phyloP scores from a whole-genome alignment of 2,797 vertebrate genomes.

The Poliocrania exsul region DNA sequence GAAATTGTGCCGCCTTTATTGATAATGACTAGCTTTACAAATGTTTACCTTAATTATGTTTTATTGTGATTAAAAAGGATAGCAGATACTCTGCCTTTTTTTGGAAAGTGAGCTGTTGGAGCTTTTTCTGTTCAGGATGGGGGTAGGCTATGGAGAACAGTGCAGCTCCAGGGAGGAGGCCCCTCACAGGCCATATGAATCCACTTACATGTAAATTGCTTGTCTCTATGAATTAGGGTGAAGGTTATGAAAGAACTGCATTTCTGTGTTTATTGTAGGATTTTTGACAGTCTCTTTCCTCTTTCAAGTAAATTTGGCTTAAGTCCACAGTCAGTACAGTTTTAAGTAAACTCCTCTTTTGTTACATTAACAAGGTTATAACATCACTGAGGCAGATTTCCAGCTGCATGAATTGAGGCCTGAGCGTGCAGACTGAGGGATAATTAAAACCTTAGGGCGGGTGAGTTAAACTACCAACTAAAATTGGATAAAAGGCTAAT shows the following conservation, averaged over 20 bases:
- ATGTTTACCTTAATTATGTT: constrained; percentile 75
- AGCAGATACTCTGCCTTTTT: constrained; percentile 72
- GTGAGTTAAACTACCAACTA: constrained; percentile 78
- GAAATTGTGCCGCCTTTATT: constrained; percentile 67
- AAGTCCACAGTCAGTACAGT: constrained; percentile 85
- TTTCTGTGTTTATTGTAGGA: constrained; percentile 86
- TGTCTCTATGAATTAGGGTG: constrained; percentile 89
- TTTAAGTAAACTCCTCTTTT: constrained; percentile 89
- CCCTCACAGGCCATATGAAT: constrained; percentile 85
- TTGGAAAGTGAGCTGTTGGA: constrained; percentile 58
- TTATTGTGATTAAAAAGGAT: constrained; percentile 76
- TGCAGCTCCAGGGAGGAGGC: constrained; percentile 69
- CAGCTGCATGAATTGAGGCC: constrained; percentile 79
- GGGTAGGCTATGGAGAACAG: constrained; percentile 55
- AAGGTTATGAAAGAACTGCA: constrained; percentile 85
- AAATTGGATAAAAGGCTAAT: constrained; percentile 84
- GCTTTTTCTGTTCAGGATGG: not conserved
- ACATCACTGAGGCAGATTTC: constrained; percentile 83
- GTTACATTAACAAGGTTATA: constrained; percentile 89
- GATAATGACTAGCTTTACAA: constrained; percentile 70
- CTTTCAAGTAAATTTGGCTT: constrained; percentile 90
- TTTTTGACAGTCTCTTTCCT: constrained; percentile 90
- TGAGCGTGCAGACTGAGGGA: constrained; percentile 75
- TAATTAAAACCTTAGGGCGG: constrained; percentile 83
- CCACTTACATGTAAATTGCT: constrained; percentile 93